A percentile compares a stretch with the other conserved stretches of the same genome.
phyloP scores from a whole-genome alignment of 1,140 invertebrate genomes.

The Drosophila leontia region DNA sequence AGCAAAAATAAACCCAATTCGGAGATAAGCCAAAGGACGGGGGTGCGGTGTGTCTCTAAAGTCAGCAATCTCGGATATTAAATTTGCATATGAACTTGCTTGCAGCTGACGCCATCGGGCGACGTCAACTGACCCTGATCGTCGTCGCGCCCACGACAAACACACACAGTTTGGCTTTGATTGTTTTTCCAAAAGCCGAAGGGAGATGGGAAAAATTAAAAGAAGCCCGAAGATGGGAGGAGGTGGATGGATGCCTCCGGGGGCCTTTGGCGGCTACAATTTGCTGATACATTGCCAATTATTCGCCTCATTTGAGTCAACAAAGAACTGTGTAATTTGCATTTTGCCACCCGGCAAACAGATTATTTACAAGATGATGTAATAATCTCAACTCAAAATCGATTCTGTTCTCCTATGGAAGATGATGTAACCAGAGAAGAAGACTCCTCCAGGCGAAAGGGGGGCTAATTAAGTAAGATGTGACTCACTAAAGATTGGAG shows the following conservation, averaged over 20 bases:
- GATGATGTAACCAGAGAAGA: conserved; percentile 33
- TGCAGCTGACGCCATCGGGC: conserved; percentile 37
- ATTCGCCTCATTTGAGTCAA: conserved; percentile 58
- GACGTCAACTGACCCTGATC: conserved; percentile 39
- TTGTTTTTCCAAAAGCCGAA: conserved; percentile 30
- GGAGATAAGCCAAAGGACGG: conserved; percentile 2
- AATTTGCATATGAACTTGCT: conserved; percentile 32
- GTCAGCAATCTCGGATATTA: conserved; percentile 38
- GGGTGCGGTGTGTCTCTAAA: background rate
- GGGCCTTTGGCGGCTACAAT: conserved; percentile 30
- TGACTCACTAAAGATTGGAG: conserved; percentile 17
- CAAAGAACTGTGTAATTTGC: conserved; percentile 48
- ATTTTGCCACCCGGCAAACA: conserved; percentile 46
- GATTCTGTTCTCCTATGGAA: conserved; percentile 19
- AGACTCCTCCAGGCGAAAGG: conserved; percentile 7
- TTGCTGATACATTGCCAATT: conserved; percentile 75
- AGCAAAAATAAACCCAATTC: conserved; percentile 13
- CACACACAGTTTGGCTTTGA: conserved; percentile 41
- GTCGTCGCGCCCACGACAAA: conserved; percentile 29
- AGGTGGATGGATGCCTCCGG: background rate
- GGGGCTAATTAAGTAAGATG: conserved; percentile 30
- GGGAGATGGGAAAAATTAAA: conserved; percentile 11
- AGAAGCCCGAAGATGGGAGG: conserved; percentile 1
- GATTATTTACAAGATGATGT: conserved; percentile 68
- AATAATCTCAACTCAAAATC: conserved; percentile 51